These are phyloP conservation scores for Andrena haemorrhoa DNA, from an alignment of 2,888 invertebrate genomes.

Conservation along the genomic window DNA sequence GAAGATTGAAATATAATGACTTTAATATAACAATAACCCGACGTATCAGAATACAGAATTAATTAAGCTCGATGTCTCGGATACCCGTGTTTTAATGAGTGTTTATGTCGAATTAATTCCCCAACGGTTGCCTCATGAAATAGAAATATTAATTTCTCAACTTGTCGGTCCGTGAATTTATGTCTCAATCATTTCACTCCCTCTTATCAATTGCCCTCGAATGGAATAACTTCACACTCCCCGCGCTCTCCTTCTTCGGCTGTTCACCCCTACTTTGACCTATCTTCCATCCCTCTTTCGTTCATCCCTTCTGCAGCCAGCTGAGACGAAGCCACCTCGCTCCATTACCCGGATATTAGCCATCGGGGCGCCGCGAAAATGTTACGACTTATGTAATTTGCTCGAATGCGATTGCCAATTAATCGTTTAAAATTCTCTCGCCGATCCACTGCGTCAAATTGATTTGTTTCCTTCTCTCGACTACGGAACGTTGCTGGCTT, in stretches of 20 bases:
- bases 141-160: constrained; percentile 62
- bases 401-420: constrained; percentile 82
- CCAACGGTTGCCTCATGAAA: constrained; percentile 9
- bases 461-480: constrained; percentile 76
- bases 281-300: constrained; percentile 61
- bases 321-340: constrained; percentile 76
- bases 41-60: not conserved
- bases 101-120: constrained; percentile 18
- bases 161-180: constrained; percentile 77
- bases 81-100: not conserved
- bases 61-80: not conserved
- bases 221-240: constrained; percentile 71
- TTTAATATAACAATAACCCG: no score
- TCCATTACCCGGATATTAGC: constrained; percentile 84
- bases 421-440: constrained; percentile 79
- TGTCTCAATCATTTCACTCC: constrained; percentile 81
- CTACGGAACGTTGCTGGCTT: not conserved
- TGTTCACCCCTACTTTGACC: constrained; percentile 60
- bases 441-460: constrained; percentile 44
- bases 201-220: constrained; percentile 81
- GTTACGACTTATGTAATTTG: constrained; percentile 84
- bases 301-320: constrained; percentile 64
- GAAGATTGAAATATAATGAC: no score
- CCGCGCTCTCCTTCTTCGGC: constrained; percentile 57
- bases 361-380: constrained; percentile 83